Percentiles rank a stretch among this genome's conserved stretches.
Conservation (phyloP, 2,888 invertebrate species). For the Euproctis similis region DNA sequence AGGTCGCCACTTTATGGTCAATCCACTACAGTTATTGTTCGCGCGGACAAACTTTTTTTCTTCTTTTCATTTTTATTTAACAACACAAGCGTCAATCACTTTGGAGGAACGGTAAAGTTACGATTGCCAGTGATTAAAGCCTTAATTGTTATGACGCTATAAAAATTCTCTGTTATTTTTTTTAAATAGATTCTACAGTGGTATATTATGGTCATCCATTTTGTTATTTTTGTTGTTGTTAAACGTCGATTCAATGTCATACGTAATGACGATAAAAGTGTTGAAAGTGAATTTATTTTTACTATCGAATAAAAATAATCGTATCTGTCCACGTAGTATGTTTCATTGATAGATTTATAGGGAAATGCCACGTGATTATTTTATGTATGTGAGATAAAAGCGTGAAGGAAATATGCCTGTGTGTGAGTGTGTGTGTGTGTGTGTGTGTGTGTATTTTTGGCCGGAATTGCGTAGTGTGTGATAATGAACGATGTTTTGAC, state of each 20-base stretch:
- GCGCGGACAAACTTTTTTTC: conserved; percentile 57
- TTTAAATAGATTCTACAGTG: conserved; percentile 42
- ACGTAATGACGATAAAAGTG: conserved; percentile 22
- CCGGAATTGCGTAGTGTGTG: too few relatives aligned
- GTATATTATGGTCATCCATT: conserved; percentile 40
- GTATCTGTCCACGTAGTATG: too few relatives aligned
- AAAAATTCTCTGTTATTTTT: conserved; percentile 52
- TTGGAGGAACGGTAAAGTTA: conserved; percentile 55
- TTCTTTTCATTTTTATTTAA: too few relatives aligned
- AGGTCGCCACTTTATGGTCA: conserved; percentile 76
- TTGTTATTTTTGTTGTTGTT: conserved; percentile 5
- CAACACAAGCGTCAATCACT: conserved; percentile 53
- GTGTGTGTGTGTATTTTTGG: too few relatives aligned
- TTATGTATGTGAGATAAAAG: conserved; percentile 15
- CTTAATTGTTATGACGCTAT: conserved; percentile 64
- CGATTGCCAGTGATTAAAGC: conserved; percentile 67
- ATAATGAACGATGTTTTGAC: conserved; percentile 67
- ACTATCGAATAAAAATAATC: conserved; percentile 13
- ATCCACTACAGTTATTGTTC: conserved; percentile 73
- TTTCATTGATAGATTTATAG: conserved; percentile 29
- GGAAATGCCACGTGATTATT: conserved; percentile 19
- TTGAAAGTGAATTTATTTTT: conserved; percentile 19
- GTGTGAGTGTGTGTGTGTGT: too few relatives aligned
- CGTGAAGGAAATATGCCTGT: too few relatives aligned
- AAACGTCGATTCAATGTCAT: conserved; percentile 29